phyloP scores from a whole-genome alignment of 2,888 invertebrate genomes.

The Amphipoea oculea region DNA sequence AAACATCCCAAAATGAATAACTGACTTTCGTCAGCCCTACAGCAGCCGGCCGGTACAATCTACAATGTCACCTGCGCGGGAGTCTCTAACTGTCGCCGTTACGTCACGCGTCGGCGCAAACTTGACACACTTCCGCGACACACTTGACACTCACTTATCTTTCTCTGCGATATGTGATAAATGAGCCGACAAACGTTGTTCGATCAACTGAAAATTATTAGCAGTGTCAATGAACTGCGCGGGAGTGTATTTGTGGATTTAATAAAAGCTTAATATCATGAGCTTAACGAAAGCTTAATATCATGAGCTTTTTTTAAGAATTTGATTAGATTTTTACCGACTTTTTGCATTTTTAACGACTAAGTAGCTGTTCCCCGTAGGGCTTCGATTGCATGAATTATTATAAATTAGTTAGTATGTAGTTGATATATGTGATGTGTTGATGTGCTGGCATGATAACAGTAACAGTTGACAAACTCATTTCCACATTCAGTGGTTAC shows the following conservation, averaged over 20 bases:
- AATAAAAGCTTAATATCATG: not conserved
- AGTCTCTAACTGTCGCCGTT: conserved; percentile 71
- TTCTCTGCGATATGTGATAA: conserved; percentile 47
- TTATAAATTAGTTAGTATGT: not conserved
- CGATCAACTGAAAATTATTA: conserved; percentile 31
- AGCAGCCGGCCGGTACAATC: conserved; percentile 63
- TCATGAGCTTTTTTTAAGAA: not conserved
- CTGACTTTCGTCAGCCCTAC: conserved; percentile 2
- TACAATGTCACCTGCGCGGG: conserved; percentile 73
- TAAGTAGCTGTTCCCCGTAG: not conserved
- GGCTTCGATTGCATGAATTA: not conserved
- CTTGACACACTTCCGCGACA: conserved; percentile 83
- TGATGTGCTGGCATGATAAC: not conserved
- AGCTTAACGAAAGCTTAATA: not conserved
- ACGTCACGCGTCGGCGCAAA: conserved; percentile 77
- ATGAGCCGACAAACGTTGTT: conserved; percentile 36
- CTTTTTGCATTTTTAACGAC: not conserved
- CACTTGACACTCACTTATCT: conserved; percentile 64
- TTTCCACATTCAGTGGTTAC: not conserved
- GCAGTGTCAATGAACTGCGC: conserved; percentile 44
- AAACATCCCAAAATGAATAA: not conserved
- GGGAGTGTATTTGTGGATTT: not conserved
- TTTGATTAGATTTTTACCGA: not conserved
- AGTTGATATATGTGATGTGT: not conserved
- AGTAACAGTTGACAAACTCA: not conserved